Evolutionary conservation across 2,888 invertebrate species (phyloP).

Genomic region (Antitype chi): DNA sequence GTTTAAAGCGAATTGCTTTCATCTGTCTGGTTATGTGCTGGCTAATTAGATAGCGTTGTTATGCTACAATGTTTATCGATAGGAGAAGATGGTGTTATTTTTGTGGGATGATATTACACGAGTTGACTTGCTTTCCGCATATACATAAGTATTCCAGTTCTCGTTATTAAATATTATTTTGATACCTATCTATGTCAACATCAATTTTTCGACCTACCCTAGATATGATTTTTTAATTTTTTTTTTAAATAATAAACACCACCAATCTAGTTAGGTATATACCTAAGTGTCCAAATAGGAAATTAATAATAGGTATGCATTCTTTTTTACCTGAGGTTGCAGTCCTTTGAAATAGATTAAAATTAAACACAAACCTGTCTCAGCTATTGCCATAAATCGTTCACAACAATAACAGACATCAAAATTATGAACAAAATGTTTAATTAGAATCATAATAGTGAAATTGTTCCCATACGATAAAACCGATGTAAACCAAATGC

Average conservation of each 20-base stretch:
- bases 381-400: not conserved
- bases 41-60: slow-evolving; percentile 31
- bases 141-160: not conserved
- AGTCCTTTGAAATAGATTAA: not conserved
- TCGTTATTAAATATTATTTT: not conserved
- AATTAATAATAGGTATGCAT: not conserved
- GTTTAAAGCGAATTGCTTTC: slow-evolving; percentile 40
- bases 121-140: not conserved
- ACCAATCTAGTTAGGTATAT: no score
- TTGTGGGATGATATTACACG: not conserved
- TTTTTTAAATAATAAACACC: no score
- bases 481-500: slow-evolving; percentile 48
- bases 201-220: no score
- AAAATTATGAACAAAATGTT: slow-evolving; percentile 29
- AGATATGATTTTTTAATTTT: not conserved
- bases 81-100: not conserved
- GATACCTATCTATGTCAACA: no score
- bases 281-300: not conserved
- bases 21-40: slow-evolving; percentile 27
- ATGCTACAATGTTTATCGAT: slow-evolving; percentile 8
- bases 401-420: slow-evolving; percentile 5
- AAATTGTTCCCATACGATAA: slow-evolving; percentile 49
- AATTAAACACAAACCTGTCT: not conserved
- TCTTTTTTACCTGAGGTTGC: not conserved
- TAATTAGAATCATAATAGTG: slow-evolving; percentile 50